Base-by-base conservation (phyloP, 2,888 invertebrate species). In the Hirtodrosophila trivittata region DNA sequence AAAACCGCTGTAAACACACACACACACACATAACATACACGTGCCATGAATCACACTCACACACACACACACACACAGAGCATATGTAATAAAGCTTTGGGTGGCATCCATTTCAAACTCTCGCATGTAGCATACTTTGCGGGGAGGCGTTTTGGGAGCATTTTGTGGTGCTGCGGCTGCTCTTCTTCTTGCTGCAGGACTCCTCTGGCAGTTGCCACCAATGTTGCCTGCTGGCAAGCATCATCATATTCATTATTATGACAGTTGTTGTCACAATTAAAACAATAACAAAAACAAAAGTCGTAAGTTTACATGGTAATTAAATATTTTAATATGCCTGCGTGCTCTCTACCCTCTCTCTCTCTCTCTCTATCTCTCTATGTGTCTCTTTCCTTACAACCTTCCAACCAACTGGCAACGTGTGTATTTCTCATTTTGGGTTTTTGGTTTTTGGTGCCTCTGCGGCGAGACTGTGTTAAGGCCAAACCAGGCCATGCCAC, bases 281-380 rank as follows among this genome's bases (percentile, higher is more conserved):
- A 84, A 81, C 84, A 84, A 84, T 75, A 77, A 83, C 86, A 83
- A 83, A 73, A 80, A 83, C 86, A 82, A 78, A 82, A 78, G 78
- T 82, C 81, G 77, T 86, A 87, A 81, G 81, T 87, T 86, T 87
- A 87, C 87, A 86, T 87, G 86, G 86, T 86, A 87, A 87, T 87
- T 87, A 87, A 87, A 87, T 87, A 87, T 87, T 87, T 87, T 87
- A 77, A 87, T 87, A 86, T 83, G 85, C 82, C 85, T 75, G 65
- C 56, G 59, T 54, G 68, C 55, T 7, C 51, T 25, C 21, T 33
- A 10, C 26, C 13, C 14, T 1, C 32, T 18, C 7, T 9, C 25
- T 13, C 21, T n/a, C 13, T n/a, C 33, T 12, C 25, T 35, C 1
- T 8, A 1, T 21, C 18, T 12, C 37, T 1, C 10, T 10, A 12